phyloP scores from a whole-genome alignment of 1,140 invertebrate genomes.

The Parapsyche elsis region DNA sequence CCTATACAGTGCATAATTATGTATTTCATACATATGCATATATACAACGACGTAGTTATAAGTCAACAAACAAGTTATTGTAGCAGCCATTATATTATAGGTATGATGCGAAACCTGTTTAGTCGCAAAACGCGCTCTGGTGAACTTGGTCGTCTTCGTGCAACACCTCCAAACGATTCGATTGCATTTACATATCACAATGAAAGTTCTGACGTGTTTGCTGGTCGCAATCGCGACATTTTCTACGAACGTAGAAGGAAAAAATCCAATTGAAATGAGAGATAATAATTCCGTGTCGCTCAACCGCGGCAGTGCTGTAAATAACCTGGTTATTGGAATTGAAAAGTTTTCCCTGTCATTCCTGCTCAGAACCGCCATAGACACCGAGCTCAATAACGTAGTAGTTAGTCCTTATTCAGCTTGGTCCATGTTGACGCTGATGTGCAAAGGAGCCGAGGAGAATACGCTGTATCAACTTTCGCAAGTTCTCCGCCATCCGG shows the following conservation, averaged over 20 bases:
- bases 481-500: background rate
- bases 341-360: background rate
- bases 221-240: background rate
- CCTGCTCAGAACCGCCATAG: background rate
- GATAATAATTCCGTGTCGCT: no score
- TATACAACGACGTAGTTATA: no score
- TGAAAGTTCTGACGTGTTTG: no score
- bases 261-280: no score
- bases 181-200: no score
- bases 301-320: background rate
- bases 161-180: no score
- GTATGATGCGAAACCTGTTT: no score
- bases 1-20: no score
- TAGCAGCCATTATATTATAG: no score
- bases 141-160: background rate
- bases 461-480: background rate
- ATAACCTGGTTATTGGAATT: background rate
- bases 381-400: background rate
- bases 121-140: background rate
- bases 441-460: background rate
- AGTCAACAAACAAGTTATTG: no score
- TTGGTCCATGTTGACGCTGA: background rate
- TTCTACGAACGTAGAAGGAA: background rate
- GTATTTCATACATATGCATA: background rate
- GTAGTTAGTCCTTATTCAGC: slow-evolving; percentile 13